phyloP scores from a whole-genome alignment of 1,140 invertebrate genomes.

The Musca vetustissima region DNA sequence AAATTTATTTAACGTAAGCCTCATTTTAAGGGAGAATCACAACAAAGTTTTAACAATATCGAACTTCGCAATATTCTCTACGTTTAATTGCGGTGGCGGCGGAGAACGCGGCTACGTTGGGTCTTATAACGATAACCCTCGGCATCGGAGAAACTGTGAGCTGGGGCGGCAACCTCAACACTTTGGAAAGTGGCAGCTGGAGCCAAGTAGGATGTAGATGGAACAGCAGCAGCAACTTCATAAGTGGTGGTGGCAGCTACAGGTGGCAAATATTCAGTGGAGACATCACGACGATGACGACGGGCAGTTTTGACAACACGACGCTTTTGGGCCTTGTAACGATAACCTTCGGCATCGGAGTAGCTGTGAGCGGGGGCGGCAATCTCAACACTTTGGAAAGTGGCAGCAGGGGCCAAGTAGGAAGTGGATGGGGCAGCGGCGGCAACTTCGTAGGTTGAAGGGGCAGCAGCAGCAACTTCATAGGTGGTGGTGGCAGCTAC shows the following conservation, averaged over 20 bases:
- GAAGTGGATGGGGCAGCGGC: conserved; percentile 24
- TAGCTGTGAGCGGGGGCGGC: neutral
- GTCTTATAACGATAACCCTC: conserved; percentile 2
- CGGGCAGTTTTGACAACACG: too few species aligned
- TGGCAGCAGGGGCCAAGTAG: conserved; percentile 26
- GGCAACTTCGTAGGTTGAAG: conserved; percentile 23
- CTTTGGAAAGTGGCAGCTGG: neutral
- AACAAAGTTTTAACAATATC: too few species aligned
- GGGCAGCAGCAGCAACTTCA: conserved; percentile 25
- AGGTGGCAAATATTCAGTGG: too few species aligned
- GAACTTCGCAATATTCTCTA: too few species aligned
- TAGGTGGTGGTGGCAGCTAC: conserved; percentile 8
- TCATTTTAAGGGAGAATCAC: too few species aligned
- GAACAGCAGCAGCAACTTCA: neutral
- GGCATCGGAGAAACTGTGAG: neutral
- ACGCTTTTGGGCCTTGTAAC: too few species aligned
- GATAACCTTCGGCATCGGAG: too few species aligned
- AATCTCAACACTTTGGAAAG: neutral
- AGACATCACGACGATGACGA: too few species aligned
- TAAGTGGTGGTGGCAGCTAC: too few species aligned
- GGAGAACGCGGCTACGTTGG: neutral
- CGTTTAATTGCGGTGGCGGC: too few species aligned
- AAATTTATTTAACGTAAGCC: too few species aligned
- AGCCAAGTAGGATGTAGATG: neutral
- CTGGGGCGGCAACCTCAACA: too few species aligned